Conservation (phyloP, 1,140 invertebrate species). For the Euborellia annulipes region DNA sequence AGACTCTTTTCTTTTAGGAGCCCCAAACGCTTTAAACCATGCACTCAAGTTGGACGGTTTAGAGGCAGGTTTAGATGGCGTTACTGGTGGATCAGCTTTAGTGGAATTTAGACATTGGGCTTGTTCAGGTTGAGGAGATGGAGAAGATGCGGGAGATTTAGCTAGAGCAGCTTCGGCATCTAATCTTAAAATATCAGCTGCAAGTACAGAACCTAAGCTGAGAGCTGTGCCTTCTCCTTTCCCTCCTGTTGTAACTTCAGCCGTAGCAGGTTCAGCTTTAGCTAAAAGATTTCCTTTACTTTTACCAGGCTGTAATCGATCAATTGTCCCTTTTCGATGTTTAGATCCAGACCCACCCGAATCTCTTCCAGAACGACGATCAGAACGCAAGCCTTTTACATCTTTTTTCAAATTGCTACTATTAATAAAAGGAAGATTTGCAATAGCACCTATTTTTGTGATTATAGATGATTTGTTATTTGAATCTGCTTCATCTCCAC, state of each 20-base stretch:
- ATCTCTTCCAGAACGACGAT: no score
- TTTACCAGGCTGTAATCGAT: conserved; percentile 65
- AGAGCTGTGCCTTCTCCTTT: conserved; percentile 9
- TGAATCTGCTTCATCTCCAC: conserved; percentile 18
- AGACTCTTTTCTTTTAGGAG: conserved; percentile 37
- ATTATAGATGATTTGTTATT: conserved; percentile 16
- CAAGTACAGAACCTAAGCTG: no score
- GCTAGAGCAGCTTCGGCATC: conserved; percentile 29
- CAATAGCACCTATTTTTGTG: conserved; percentile 23
- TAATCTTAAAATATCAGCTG: no score
- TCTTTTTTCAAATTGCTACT: no score
- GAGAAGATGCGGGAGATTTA: conserved; percentile 14
- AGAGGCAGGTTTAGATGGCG: no score
- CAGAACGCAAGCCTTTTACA: no score
- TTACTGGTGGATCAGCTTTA: no score
- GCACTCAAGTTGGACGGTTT: conserved; percentile 63
- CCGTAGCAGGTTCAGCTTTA: conserved; percentile 17
- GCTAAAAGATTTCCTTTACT: conserved; percentile 65
- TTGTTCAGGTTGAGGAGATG: conserved; percentile 20
- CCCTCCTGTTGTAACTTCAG: neutral
- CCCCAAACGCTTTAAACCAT: conserved; percentile 81
- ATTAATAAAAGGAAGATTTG: conserved; percentile 12
- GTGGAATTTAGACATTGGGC: conserved; percentile 18
- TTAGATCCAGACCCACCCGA: no score
- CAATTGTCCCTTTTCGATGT: conserved; percentile 41